A percentile compares a stretch with the other conserved stretches of the same genome.
These are phyloP conservation scores for Urocyon cinereoargenteus DNA, from an alignment of 2,797 vertebrate species.

Conservation along the genomic window DNA sequence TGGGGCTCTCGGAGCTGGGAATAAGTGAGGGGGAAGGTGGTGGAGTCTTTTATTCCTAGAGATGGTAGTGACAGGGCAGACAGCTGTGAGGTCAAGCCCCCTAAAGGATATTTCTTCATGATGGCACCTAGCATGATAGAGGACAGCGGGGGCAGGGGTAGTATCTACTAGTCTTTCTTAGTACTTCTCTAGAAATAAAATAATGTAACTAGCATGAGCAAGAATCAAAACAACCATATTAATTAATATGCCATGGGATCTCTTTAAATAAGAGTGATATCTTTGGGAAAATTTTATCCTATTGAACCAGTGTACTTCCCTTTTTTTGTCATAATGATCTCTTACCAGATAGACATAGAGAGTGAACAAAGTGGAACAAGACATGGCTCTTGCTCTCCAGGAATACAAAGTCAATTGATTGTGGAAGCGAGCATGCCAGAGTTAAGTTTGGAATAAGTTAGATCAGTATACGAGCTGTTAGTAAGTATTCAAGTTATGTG, in stretches of 20 bases:
- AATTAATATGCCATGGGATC: not conserved
- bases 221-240: not conserved
- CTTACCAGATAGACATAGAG: not conserved
- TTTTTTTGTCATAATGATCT: not conserved
- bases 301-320: not conserved
- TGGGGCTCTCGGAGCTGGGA: slow-evolving; percentile 29
- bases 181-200: slow-evolving; percentile 12
- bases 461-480: not conserved
- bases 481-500: not conserved
- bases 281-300: not conserved
- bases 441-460: not conserved
- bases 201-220: not conserved
- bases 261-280: not conserved
- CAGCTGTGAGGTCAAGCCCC: not conserved
- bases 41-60: not conserved
- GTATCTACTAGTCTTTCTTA: not conserved
- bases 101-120: not conserved
- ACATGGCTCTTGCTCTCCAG: not conserved
- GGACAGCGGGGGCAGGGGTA: too few species aligned
- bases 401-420: not conserved
- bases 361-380: not conserved
- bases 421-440: not conserved
- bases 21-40: not conserved
- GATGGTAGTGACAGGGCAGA: not conserved
- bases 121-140: not conserved